Evolutionary conservation across 2,888 invertebrate genomes (phyloP).

Genomic region (Pharmacophagus antenor): DNA sequence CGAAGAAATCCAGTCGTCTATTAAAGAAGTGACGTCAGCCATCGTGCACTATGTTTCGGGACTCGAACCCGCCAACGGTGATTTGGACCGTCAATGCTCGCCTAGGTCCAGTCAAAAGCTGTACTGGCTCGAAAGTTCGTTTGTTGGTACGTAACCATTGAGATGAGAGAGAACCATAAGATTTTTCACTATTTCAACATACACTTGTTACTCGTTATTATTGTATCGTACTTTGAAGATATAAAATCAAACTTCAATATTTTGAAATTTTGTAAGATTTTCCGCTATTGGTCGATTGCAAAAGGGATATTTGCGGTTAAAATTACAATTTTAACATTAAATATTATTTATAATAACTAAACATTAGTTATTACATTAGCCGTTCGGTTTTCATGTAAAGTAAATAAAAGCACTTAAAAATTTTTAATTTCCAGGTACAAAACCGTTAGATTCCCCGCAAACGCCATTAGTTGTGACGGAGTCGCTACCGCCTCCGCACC

Average conservation of each 20-base stretch:
- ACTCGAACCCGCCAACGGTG: constrained; percentile 82
- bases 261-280: neutral
- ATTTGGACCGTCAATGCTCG: constrained; percentile 75
- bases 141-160: constrained; percentile 70
- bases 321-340: too few species aligned
- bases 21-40: constrained; percentile 95
- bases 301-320: neutral
- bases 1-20: constrained; percentile 90
- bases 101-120: constrained; percentile 85
- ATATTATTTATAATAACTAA: too few species aligned
- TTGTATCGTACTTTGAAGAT: too few species aligned
- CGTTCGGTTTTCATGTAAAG: too few species aligned
- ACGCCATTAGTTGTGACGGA: constrained; percentile 85
- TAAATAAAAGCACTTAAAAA: too few species aligned
- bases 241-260: too few species aligned
- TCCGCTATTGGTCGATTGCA: neutral
- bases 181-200: too few species aligned
- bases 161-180: neutral
- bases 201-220: too few species aligned
- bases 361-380: too few species aligned
- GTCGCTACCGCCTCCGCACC: constrained; percentile 69
- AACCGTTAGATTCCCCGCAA: constrained; percentile 92
- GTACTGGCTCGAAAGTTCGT: constrained; percentile 96
- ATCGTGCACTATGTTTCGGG: constrained; percentile 94
- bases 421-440: constrained; percentile 73